Conservation (phyloP, 2,797 vertebrate species). For the Hoplostethus atlanticus region DNA sequence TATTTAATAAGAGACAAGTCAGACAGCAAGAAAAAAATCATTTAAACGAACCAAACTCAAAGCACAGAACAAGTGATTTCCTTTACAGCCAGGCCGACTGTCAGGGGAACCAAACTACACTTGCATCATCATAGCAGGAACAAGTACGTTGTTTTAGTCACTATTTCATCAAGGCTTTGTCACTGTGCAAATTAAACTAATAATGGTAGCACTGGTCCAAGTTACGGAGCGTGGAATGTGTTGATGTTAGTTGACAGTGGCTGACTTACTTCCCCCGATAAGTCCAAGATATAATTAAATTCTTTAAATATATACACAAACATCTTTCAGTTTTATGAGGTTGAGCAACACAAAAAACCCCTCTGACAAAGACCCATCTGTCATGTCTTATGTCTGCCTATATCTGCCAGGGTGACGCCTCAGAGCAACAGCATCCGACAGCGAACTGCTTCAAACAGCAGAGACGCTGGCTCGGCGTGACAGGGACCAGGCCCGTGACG, state of each 20-base stretch:
- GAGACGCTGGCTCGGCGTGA: neutral
- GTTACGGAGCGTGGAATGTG: no score
- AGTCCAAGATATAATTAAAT: no score
- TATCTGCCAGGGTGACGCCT: neutral
- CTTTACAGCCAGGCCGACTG: neutral
- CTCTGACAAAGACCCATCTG: neutral
- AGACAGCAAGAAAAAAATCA: no score
- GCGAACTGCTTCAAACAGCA: conserved; percentile 1
- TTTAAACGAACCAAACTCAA: neutral
- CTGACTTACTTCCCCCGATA: no score
- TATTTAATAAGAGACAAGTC: neutral
- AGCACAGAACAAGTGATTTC: neutral
- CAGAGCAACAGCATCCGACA: conserved; percentile 2
- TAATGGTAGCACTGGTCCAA: no score
- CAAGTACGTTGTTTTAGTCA: no score
- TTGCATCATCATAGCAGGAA: no score
- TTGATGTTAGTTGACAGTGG: no score
- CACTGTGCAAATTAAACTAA: no score
- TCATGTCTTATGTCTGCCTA: neutral
- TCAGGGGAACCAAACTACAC: no score
- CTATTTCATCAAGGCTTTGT: no score
- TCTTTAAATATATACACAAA: no score
- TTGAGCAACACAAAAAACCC: neutral
- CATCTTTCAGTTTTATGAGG: neutral
- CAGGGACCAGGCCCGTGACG: neutral